Conservation (phyloP, 2,797 vertebrate genomes). For the Sardinella longiceps region DNA sequence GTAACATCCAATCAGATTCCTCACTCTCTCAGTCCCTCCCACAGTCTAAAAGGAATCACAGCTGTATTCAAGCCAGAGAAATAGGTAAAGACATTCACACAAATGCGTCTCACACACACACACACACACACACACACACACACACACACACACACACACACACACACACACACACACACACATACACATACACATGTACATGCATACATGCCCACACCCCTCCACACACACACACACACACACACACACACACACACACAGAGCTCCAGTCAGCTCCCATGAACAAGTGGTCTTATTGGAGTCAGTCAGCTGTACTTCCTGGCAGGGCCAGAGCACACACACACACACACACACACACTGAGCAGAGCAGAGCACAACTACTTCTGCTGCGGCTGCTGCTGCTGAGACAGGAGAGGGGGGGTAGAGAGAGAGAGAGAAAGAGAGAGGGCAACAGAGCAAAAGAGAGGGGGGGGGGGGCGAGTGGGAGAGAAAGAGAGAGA, state of each 20-base stretch:
- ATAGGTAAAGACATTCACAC: neutral
- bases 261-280: constrained; percentile 17
- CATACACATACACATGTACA: neutral
- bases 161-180: neutral
- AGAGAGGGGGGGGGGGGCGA: neutral
- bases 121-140: neutral
- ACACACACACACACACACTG: too few relatives aligned
- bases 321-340: constrained; percentile 13
- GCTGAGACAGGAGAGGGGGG: constrained; percentile 39
- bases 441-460: too few relatives aligned
- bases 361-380: neutral
- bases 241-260: neutral
- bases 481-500: neutral
- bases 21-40: neutral
- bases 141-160: neutral
- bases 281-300: constrained; percentile 40
- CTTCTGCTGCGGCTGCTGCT: constrained; percentile 2
- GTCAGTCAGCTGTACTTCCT: constrained; percentile 33
- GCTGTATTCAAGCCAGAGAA: constrained; percentile 1
- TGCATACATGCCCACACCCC: neutral
- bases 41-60: neutral
- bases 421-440: neutral
- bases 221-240: neutral
- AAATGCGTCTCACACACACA: neutral
- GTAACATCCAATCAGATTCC: neutral